A percentile compares a stretch with the other conserved stretches of the same genome.
These are phyloP conservation scores for Scaptodrosophila lebanonensis DNA, from an alignment of 1,140 invertebrate species.

Conservation along the genomic window DNA sequence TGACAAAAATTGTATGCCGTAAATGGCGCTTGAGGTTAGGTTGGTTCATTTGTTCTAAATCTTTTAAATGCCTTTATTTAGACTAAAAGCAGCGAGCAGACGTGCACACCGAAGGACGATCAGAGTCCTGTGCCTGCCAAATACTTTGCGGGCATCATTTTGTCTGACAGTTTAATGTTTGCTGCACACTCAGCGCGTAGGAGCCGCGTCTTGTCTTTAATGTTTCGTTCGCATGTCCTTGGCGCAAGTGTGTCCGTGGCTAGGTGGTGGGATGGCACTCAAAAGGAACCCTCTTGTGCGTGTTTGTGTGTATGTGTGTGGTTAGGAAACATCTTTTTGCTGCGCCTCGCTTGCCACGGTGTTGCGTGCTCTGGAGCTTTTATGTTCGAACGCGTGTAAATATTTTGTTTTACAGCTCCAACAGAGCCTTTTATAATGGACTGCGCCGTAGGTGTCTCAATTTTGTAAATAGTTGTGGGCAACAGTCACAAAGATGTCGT, in stretches of 20 bases:
- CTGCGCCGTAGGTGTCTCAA: constrained; percentile 68
- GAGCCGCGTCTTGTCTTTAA: constrained; percentile 58
- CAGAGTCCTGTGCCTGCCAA: not conserved
- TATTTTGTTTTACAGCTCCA: constrained; percentile 71
- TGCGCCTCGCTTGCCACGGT: constrained; percentile 8
- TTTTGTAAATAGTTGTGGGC: constrained; percentile 65
- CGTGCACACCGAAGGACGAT: constrained; percentile 24
- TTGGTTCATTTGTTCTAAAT: constrained; percentile 74
- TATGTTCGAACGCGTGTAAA: constrained; percentile 64
- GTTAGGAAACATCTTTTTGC: not conserved
- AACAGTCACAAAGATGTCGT: not conserved
- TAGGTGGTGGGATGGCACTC: too few relatives aligned
- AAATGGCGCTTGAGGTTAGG: constrained; percentile 68
- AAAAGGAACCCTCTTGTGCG: too few relatives aligned
- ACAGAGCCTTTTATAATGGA: constrained; percentile 59
- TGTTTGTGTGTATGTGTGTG: not conserved
- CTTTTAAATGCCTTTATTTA: constrained; percentile 75
- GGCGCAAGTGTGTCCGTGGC: constrained; percentile 12
- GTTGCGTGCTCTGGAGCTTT: constrained; percentile 53
- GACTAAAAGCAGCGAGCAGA: constrained; percentile 68
- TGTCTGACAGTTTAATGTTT: constrained; percentile 40
- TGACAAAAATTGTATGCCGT: constrained; percentile 45
- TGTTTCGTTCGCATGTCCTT: constrained; percentile 70
- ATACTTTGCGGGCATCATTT: not conserved
- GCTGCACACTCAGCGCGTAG: constrained; percentile 7